Percentiles rank a stretch among this genome's conserved stretches.
These are phyloP conservation scores for Laupala kohalensis DNA, from an alignment of 1,140 invertebrate genomes.

Conservation along the genomic window DNA sequence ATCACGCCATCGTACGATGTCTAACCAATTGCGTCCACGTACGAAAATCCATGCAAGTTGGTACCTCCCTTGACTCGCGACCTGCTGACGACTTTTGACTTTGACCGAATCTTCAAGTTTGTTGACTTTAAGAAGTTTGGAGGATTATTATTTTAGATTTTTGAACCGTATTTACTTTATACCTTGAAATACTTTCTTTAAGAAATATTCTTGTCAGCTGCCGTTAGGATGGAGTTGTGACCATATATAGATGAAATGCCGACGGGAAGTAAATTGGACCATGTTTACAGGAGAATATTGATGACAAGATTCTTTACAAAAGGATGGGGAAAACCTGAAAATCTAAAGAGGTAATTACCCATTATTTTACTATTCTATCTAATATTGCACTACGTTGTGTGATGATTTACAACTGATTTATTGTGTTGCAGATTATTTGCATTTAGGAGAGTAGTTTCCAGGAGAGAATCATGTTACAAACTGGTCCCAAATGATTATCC, in stretches of 20 bases:
- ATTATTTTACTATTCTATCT: neutral
- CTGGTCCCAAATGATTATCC: conserved; percentile 72
- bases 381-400: neutral
- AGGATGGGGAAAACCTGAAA: conserved; percentile 91
- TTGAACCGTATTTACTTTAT: no score
- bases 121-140: no score
- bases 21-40: no score
- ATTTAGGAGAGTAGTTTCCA: conserved; percentile 75
- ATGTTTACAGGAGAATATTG: conserved; percentile 76
- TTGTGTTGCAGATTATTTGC: conserved; percentile 63
- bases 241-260: conserved; percentile 28
- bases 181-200: no score
- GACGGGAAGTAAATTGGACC: conserved; percentile 68
- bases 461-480: conserved; percentile 67
- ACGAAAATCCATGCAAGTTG: no score
- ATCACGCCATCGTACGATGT: no score
- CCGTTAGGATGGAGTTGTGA: neutral
- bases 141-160: no score
- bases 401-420: conserved; percentile 1
- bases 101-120: no score
- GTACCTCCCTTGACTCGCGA: no score
- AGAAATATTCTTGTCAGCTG: no score
- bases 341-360: conserved; percentile 65
- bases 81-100: no score
- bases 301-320: conserved; percentile 89